Percentiles rank a stretch among this genome's conserved stretches.
Conservation (phyloP, 2,888 invertebrate species). For the Dicranocentrus wangi region DNA sequence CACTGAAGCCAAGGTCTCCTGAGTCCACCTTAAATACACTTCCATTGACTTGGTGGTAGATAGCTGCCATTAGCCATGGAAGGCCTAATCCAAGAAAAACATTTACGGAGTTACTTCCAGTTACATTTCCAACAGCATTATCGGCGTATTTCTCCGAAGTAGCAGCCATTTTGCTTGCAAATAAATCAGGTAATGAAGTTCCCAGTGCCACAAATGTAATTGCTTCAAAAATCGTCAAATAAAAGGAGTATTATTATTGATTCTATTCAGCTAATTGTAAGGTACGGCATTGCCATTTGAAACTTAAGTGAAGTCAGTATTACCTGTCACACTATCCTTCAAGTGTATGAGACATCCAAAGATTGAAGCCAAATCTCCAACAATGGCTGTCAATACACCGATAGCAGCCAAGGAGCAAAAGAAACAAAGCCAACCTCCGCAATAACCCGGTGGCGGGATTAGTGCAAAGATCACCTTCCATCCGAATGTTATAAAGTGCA, state of each 20-base stretch:
- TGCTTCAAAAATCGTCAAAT: constrained; percentile 73
- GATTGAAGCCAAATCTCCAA: constrained; percentile 77
- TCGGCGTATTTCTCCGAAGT: constrained; percentile 77
- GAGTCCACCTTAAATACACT: constrained; percentile 75
- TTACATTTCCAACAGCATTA: constrained; percentile 79
- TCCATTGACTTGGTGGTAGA: constrained; percentile 75
- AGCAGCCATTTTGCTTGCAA: constrained; percentile 78
- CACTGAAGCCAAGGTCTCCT: constrained; percentile 77
- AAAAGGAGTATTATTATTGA: too few species aligned
- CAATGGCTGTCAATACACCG: constrained; percentile 91
- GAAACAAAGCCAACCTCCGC: constrained; percentile 79
- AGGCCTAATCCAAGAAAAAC: constrained; percentile 79
- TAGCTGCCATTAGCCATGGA: constrained; percentile 79
- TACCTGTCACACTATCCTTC: constrained; percentile 77
- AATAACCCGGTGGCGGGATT: constrained; percentile 77
- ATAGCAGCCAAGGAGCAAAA: constrained; percentile 91
- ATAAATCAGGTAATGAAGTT: constrained; percentile 79
- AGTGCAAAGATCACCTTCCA: constrained; percentile 73
- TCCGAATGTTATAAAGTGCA: constrained; percentile 28
- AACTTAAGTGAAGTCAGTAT: too few species aligned
- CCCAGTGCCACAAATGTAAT: constrained; percentile 79
- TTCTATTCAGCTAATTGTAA: too few species aligned
- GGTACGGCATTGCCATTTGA: too few species aligned
- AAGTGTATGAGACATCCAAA: constrained; percentile 77
- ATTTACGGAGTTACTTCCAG: constrained; percentile 80